Conservation (phyloP, 2,888 invertebrate genomes). For the Trachelus troglodyta region DNA sequence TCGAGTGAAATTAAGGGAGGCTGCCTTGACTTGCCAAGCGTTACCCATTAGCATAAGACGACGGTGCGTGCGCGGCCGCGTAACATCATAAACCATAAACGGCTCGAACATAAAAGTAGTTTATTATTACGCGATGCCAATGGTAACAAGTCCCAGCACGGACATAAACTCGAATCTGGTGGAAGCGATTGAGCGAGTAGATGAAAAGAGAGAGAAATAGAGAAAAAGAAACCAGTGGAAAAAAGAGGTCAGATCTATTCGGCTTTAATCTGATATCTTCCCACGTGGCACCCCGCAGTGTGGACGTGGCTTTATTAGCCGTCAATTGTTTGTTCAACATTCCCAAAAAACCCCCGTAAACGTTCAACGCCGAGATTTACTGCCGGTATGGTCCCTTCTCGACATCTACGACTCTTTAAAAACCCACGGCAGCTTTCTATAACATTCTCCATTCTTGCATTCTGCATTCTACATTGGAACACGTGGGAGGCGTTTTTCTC, state of each 20-base stretch:
- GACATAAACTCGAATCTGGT: conserved; percentile 6
- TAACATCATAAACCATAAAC: conserved; percentile 9
- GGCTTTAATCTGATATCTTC: conserved; percentile 47
- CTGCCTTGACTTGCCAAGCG: not conserved
- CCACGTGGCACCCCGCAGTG: conserved; percentile 60
- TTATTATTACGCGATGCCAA: conserved; percentile 15
- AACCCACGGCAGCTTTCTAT: conserved; percentile 29
- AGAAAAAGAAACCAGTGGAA: not conserved
- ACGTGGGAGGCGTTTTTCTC: conserved; percentile 43
- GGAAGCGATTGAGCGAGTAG: conserved; percentile 2
- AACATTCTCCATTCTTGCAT: conserved; percentile 1
- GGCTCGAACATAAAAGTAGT: conserved; percentile 10
- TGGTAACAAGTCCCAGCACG: conserved; percentile 18
- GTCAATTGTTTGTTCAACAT: conserved; percentile 66
- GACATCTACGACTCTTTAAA: conserved; percentile 33
- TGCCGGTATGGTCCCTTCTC: conserved; percentile 34
- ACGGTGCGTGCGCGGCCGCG: not conserved
- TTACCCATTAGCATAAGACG: not conserved
- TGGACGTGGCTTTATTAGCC: conserved; percentile 62
- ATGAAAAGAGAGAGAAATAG: not conserved
- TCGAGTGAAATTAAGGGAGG: not conserved
- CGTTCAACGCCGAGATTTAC: conserved; percentile 60
- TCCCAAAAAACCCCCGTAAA: conserved; percentile 64
- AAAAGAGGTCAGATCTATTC: conserved; percentile 30
- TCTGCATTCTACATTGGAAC: conserved; percentile 8